These are phyloP conservation scores for Junonia oenone DNA, from an alignment of 2,888 invertebrate genomes.

Conservation along the genomic window DNA sequence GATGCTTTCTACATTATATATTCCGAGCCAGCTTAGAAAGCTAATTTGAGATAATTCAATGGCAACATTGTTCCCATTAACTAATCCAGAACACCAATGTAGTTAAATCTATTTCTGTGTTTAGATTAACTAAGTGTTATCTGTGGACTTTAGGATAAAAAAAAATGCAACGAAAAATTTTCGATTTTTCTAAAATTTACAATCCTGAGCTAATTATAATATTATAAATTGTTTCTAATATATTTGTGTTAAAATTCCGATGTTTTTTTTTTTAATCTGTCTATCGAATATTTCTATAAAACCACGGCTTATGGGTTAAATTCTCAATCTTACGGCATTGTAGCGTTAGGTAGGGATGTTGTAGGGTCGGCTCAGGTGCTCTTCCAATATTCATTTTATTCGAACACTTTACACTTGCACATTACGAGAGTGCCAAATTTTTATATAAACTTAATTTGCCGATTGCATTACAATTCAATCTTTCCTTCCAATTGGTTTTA, in stretches of 20 bases:
- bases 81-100: neutral
- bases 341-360: constrained; percentile 3
- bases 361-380: constrained; percentile 9
- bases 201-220: neutral
- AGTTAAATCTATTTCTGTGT: constrained; percentile 27
- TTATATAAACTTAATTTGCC: constrained; percentile 11
- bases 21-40: constrained; percentile 56
- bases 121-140: constrained; percentile 15
- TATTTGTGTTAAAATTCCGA: neutral
- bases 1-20: constrained; percentile 12
- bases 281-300: neutral
- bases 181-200: neutral
- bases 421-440: constrained; percentile 27
- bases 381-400: constrained; percentile 13
- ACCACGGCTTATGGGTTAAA: neutral
- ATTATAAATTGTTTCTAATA: neutral
- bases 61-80: neutral
- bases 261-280: neutral
- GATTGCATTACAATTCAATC: neutral
- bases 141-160: constrained; percentile 10
- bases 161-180: constrained; percentile 19
- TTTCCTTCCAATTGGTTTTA: neutral
- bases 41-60: constrained; percentile 29
- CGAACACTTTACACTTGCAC: constrained; percentile 1
- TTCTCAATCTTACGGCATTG: neutral